Evolutionary conservation across 2,888 invertebrate species (phyloP).

Genomic region (Eurois occulta): DNA sequence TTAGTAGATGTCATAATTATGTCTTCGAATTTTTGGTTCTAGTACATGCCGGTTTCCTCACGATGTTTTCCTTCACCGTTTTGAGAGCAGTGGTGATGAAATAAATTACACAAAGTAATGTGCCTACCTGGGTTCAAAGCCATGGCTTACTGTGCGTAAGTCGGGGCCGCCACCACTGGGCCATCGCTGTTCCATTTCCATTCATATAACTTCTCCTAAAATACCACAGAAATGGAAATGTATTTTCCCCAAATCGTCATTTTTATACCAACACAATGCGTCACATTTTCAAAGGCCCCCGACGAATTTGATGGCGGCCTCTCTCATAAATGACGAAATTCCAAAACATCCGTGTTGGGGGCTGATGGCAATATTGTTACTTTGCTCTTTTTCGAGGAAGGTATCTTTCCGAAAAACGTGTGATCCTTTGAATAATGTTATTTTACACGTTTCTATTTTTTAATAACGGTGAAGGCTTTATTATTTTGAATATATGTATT

Average conservation of each 20-base stretch:
- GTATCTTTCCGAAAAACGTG: slow-evolving; percentile 30
- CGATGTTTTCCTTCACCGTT: too few relatives aligned
- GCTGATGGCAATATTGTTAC: slow-evolving; percentile 55
- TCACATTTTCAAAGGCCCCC: slow-evolving; percentile 54
- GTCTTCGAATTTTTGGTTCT: too few relatives aligned
- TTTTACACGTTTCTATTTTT: slow-evolving; percentile 31
- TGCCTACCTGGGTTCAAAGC: too few relatives aligned
- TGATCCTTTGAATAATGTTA: slow-evolving; percentile 50
- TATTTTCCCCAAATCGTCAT: slow-evolving; percentile 48
- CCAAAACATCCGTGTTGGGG: slow-evolving; percentile 23
- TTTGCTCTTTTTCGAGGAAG: slow-evolving; percentile 48
- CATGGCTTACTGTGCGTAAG: too few relatives aligned
- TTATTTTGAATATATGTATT: not conserved
- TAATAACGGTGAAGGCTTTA: not conserved
- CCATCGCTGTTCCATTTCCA: too few relatives aligned
- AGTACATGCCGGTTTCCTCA: too few relatives aligned
- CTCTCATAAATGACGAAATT: slow-evolving; percentile 56
- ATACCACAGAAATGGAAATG: slow-evolving; percentile 41
- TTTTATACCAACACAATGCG: slow-evolving; percentile 62
- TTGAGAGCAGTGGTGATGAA: too few relatives aligned
- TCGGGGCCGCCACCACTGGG: too few relatives aligned
- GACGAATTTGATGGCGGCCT: slow-evolving; percentile 51
- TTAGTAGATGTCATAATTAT: too few relatives aligned
- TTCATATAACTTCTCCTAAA: slow-evolving; percentile 34
- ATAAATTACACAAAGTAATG: too few relatives aligned